Conservation (phyloP, 2,888 invertebrate species). For the Nephrotoma appendiculata region DNA sequence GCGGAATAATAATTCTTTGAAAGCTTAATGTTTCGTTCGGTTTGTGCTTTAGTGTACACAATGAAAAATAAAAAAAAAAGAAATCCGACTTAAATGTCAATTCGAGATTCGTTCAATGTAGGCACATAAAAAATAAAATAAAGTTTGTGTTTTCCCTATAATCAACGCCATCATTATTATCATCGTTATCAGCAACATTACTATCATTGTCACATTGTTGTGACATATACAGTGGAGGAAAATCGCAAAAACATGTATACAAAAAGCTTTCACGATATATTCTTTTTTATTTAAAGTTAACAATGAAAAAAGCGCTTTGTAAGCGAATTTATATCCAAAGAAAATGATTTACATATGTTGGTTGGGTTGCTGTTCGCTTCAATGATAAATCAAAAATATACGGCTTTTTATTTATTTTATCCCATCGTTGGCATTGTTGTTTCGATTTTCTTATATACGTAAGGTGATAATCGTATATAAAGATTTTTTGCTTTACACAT, state of each 20-base stretch:
- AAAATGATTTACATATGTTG: background rate
- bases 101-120: background rate
- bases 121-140: background rate
- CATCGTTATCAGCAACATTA: background rate
- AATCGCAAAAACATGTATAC: background rate
- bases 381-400: background rate
- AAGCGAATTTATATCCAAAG: background rate
- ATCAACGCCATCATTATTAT: background rate
- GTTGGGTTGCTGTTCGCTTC: background rate
- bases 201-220: background rate
- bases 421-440: background rate
- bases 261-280: background rate
- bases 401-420: background rate
- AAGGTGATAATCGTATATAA: background rate
- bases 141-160: background rate
- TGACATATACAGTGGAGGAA: background rate
- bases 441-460: background rate
- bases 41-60: too few relatives aligned
- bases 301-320: background rate
- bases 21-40: too few relatives aligned
- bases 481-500: background rate
- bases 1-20: too few relatives aligned
- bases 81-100: background rate
- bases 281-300: background rate
- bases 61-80: too few relatives aligned